phyloP scores from a whole-genome alignment of 2,797 vertebrate genomes.

The Brachyrhaphis roseni region DNA sequence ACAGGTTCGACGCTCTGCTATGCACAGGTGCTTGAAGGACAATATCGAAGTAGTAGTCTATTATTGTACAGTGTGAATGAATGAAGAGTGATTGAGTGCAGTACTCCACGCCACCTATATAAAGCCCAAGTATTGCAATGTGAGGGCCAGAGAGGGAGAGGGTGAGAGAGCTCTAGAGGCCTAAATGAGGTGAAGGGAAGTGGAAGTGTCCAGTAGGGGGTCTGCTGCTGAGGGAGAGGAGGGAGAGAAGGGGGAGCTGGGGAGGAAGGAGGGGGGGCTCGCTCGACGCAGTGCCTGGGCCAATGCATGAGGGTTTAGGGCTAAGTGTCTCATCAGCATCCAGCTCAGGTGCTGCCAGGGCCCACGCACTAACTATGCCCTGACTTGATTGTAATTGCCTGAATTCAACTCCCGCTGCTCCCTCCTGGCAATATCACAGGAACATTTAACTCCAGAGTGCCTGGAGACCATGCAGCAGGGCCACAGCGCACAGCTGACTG shows the following conservation, averaged over 20 bases:
- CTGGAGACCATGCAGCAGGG: slow-evolving; percentile 71
- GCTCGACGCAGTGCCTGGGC: slow-evolving; percentile 84
- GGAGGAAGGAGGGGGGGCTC: slow-evolving; percentile 10
- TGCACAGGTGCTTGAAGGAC: slow-evolving; percentile 71
- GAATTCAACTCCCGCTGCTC: slow-evolving; percentile 99
- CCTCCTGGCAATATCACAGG: slow-evolving; percentile 98
- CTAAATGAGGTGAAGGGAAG: slow-evolving; percentile 76
- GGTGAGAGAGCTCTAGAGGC: slow-evolving; percentile 64
- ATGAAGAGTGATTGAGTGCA: slow-evolving; percentile 80
- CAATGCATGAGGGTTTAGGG: slow-evolving; percentile 93
- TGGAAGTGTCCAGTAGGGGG: slow-evolving; percentile 81
- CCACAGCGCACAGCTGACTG: slow-evolving; percentile 76
- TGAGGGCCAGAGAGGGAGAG: slow-evolving; percentile 65
- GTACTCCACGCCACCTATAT: slow-evolving; percentile 73
- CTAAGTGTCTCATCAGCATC: slow-evolving; percentile 99
- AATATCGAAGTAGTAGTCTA: slow-evolving; percentile 66
- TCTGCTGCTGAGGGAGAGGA: slow-evolving; percentile 73
- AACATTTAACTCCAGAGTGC: slow-evolving; percentile 98
- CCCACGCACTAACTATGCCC: slow-evolving; percentile 98
- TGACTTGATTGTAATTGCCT: slow-evolving; percentile 99
- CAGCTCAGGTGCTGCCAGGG: slow-evolving; percentile 96
- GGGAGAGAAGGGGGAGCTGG: slow-evolving; percentile 9
- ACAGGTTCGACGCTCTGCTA: slow-evolving; percentile 54
- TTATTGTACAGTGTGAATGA: slow-evolving; percentile 76
- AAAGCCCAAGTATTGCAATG: slow-evolving; percentile 75